These are phyloP conservation scores for Malurus elegans DNA, from an alignment of 2,113 vertebrate species.

Conservation along the genomic window DNA sequence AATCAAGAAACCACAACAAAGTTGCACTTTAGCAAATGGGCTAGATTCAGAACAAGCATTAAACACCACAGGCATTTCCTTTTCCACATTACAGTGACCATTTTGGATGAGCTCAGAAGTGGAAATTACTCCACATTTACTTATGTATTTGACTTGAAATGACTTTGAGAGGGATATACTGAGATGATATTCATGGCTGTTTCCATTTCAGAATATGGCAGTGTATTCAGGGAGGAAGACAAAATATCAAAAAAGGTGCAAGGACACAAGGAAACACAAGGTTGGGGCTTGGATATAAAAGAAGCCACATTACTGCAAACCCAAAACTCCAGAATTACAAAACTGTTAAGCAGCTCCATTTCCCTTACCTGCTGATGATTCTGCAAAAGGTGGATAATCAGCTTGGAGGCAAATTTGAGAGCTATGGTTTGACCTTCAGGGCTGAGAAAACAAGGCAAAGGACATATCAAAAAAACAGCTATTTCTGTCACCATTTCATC, in stretches of 20 bases:
- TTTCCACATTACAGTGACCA: not conserved
- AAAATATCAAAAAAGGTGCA: not conserved
- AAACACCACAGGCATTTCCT: not conserved
- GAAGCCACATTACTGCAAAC: not conserved
- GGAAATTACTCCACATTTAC: not conserved
- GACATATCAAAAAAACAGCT: not conserved
- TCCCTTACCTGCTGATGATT: conserved; percentile 75
- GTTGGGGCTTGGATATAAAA: not conserved
- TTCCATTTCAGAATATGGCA: not conserved
- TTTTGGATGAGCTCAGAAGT: not conserved
- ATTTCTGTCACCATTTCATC: not conserved
- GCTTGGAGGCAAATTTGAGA: conserved; percentile 81
- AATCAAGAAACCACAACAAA: conserved; percentile 5
- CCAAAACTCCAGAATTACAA: not conserved
- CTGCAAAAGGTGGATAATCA: conserved; percentile 75
- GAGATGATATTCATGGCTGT: not conserved
- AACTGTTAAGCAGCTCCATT: not conserved
- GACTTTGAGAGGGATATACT: not conserved
- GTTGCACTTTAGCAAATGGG: not conserved
- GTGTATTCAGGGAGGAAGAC: not conserved
- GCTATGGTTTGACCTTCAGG: conserved; percentile 84
- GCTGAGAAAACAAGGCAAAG: conserved; percentile 72
- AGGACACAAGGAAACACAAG: not conserved
- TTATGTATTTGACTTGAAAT: not conserved
- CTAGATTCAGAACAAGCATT: not conserved